Evolutionary conservation across 2,113 vertebrate species (phyloP).

Genomic region (Synchiropus splendidus): DNA sequence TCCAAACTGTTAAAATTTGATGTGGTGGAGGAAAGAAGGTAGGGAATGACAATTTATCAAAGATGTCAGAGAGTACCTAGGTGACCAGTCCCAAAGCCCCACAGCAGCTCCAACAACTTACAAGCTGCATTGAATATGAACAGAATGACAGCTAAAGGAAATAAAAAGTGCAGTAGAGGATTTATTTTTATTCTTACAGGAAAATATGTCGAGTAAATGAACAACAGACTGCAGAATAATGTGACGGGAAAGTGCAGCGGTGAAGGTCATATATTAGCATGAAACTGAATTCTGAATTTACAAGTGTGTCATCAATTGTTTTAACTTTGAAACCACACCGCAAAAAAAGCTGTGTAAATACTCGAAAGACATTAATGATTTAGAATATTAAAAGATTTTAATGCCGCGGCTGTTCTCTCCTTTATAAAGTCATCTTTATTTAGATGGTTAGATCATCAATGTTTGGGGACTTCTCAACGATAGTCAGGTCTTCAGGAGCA

Average conservation of each 20-base stretch:
- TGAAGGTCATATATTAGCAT: slow-evolving; percentile 12
- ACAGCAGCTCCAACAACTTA: slow-evolving; percentile 30
- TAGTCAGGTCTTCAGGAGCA: too few species aligned
- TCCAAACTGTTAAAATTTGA: slow-evolving; percentile 22
- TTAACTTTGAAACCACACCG: too few species aligned
- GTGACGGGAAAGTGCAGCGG: slow-evolving; percentile 2
- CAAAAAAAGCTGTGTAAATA: too few species aligned
- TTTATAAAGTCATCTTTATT: too few species aligned
- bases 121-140: slow-evolving; percentile 5
- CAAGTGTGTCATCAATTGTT: neutral
- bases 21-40: slow-evolving; percentile 11
- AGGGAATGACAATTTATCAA: slow-evolving; percentile 17
- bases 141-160: slow-evolving; percentile 7
- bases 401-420: too few species aligned
- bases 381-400: too few species aligned
- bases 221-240: slow-evolving; percentile 11
- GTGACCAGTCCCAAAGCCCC: slow-evolving; percentile 15
- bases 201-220: neutral
- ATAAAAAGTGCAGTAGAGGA: slow-evolving; percentile 3
- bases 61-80: slow-evolving; percentile 25
- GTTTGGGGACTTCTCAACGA: too few species aligned
- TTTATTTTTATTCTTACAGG: slow-evolving; percentile 2
- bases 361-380: too few species aligned
- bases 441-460: too few species aligned
- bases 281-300: slow-evolving; percentile 13